Percentiles rank a stretch among this genome's conserved stretches.
These are phyloP conservation scores for Lobophora halterata DNA, from an alignment of 2,888 invertebrate genomes.

Conservation along the genomic window DNA sequence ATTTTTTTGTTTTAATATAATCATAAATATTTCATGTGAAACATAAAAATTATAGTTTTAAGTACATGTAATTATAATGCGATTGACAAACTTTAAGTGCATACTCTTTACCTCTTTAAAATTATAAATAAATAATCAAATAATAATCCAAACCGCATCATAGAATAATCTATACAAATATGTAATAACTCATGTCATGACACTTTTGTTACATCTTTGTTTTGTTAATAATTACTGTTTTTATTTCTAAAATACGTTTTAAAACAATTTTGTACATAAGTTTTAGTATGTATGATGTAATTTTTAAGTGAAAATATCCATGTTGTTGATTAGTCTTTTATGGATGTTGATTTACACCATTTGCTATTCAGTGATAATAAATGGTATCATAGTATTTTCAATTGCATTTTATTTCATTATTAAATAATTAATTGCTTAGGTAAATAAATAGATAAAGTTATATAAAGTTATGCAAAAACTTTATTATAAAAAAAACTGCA, in stretches of 20 bases:
- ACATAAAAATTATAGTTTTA: too few species aligned
- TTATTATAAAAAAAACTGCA: too few species aligned
- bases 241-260: constrained; percentile 58
- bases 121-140: too few species aligned
- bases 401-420: constrained; percentile 25
- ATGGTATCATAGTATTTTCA: constrained; percentile 64
- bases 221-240: constrained; percentile 54
- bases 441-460: too few species aligned
- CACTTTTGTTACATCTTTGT: constrained; percentile 62
- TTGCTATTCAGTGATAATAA: constrained; percentile 78
- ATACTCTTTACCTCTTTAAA: too few species aligned
- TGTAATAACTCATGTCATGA: constrained; percentile 38
- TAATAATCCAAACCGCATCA: too few species aligned
- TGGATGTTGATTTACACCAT: constrained; percentile 80
- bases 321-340: constrained; percentile 80
- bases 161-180: constrained; percentile 32
- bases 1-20: too few species aligned
- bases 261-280: constrained; percentile 55
- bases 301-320: constrained; percentile 69
- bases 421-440: too few species aligned
- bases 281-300: constrained; percentile 56
- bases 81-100: too few species aligned
- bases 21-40: too few species aligned
- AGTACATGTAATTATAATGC: too few species aligned
- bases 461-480: too few species aligned